A percentile compares a stretch with the other conserved stretches of the same genome.
Conservation (phyloP, 2,113 vertebrate genomes). For the Oncorhynchus mykiss region DNA sequence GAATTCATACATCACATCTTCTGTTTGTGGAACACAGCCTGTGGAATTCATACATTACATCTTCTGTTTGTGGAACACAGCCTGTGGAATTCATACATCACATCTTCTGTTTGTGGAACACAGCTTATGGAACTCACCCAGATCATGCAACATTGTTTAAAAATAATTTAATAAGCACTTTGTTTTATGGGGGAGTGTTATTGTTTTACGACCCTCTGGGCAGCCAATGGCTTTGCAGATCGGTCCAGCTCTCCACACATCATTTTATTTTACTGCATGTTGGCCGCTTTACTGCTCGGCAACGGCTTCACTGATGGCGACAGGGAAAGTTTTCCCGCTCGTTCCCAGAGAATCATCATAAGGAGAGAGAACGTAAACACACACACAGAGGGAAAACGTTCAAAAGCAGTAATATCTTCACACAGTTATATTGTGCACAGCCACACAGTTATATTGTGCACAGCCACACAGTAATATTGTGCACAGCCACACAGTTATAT, state of each 20-base stretch:
- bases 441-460: background rate
- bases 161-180: slow-evolving; percentile 78
- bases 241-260: slow-evolving; percentile 68
- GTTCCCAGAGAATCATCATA: slow-evolving; percentile 59
- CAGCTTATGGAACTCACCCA: slow-evolving; percentile 23
- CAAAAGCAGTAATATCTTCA: slow-evolving; percentile 29
- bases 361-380: slow-evolving; percentile 3
- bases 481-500: background rate
- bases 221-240: slow-evolving; percentile 65
- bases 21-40: slow-evolving; percentile 23
- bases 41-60: slow-evolving; percentile 23
- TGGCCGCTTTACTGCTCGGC: slow-evolving; percentile 63
- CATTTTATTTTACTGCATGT: slow-evolving; percentile 72
- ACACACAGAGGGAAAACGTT: too few relatives aligned
- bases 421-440: slow-evolving; percentile 35
- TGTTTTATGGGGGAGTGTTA: slow-evolving; percentile 67
- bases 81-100: slow-evolving; percentile 24
- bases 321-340: slow-evolving; percentile 52
- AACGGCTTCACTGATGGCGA: slow-evolving; percentile 44
- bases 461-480: background rate
- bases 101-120: slow-evolving; percentile 32
- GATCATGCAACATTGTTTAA: slow-evolving; percentile 66
- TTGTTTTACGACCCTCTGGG: slow-evolving; percentile 67
- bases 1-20: slow-evolving; percentile 25
- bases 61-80: slow-evolving; percentile 23